Base-by-base conservation (phyloP, 2,797 vertebrate species). In the Huso huso region DNA sequence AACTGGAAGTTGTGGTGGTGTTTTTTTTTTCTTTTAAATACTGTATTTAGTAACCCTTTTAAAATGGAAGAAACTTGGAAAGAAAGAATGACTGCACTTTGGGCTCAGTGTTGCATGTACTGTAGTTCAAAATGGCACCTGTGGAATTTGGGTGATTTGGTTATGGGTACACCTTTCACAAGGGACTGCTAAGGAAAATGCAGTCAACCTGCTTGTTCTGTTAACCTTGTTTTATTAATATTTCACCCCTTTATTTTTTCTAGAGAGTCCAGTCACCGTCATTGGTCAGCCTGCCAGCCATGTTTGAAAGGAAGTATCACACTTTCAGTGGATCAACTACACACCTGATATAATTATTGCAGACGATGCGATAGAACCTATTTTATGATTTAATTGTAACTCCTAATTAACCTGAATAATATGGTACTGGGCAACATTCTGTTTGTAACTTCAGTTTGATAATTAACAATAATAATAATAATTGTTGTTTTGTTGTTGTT, bases 271-370 rank as follows among this genome's bases (percentile, higher is more conserved):
- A 90, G 64, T 99, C 95, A 55, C 95, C 96, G 8, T 98, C 96
- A 67, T 91, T 97, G 90, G 81, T 96, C 83, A 93, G 83, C 68
- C 88, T 98, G 70, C 85, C 89, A 0, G 91, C 94, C 7, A 75
- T 92, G 80, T 97, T 99, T 86, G 95, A 97, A 80, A 93, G 84
- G 70, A 95, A 92, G 82, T 97, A 94, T 82, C 94, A 95, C 76
- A 98, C 95, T 0, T 90, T 98, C 77, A 98, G 94, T 74, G 89
- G 95, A 68, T 98, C 96, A 7, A 94, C 92, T 73, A 96, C 95
- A 66, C 95, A 99, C 78, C 91, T 98, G 72, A 85, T 95, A 82
- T 98, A 90, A 97, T 72, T 37, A 59, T 63, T 8, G 1, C 52
- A 55, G 72, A 51, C 48, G 3, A 10, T 55, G 5, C 5, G 5